Evolutionary conservation across 2,888 invertebrate species (phyloP), one percentile per base, ranked within the genome.

Genomic region (Pollenia griseotomentosa): DNA sequence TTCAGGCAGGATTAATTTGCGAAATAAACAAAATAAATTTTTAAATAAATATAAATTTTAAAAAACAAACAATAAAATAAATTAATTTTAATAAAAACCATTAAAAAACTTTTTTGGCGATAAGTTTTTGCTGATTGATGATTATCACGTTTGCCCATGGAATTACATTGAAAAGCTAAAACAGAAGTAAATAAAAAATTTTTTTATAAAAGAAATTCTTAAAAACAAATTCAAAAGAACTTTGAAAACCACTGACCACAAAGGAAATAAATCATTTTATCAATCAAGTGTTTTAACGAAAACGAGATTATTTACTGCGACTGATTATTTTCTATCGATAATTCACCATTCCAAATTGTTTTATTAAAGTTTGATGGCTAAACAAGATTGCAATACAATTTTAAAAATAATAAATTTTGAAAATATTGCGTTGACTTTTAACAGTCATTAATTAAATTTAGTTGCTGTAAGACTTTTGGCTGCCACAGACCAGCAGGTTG

Each of bases 181-280:
- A 57, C 46, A 79, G 23, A 46, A 53, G 71, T 19, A 65, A 46
- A 19, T 46, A 70, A 80, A 12, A 40, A 57, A 66, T n/a, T 40
- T 5, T 59, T 57, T 46, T 44, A 57, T 73, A 61, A 71, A 80
- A 14, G n/a, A 55, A 66, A 75, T 23, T 75, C 65, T 65, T 78
- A 2, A 66, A 66, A 66, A 14, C 40, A 66, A 42, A 46, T 33
- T 33, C 33, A 33, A 33, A 33, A 33, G 33, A 33, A 33, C 33
- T 33, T 33, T 33, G 33, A 33, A 33, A 33, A 3, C 33, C 57
- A n/a, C n/a, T 55, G 51, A 23, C 9, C 40, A 75, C 16, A 46
- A 61, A 68, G 57, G 5, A 48, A 59, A 61, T 19, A 11, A 12
- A 48, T 61, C 14, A 40, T 19, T 23, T 23, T 63, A 63, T 63